phyloP scores from a whole-genome alignment of 2,888 invertebrate species.

The Metopia argyrocephala region DNA sequence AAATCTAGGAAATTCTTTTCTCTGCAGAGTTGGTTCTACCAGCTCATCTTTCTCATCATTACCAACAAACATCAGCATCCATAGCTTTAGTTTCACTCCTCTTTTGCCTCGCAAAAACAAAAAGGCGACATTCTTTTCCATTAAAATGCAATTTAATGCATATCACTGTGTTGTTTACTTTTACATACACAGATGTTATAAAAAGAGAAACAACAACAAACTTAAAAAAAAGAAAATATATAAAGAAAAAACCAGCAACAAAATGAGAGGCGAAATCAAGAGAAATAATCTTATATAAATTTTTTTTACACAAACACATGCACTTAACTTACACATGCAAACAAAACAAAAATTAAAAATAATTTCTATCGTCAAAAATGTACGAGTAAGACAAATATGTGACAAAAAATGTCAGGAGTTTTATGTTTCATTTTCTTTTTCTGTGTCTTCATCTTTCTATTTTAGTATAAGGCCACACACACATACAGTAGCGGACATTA shows the following conservation, averaged over 20 bases:
- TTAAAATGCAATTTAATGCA: slow-evolving; percentile 61
- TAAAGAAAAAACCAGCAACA: no score
- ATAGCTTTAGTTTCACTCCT: not conserved
- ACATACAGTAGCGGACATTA: no score
- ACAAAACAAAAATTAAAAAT: not conserved
- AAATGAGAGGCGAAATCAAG: slow-evolving; percentile 40
- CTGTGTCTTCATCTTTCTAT: not conserved
- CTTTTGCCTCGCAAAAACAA: not conserved
- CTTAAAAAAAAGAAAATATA: slow-evolving; percentile 14
- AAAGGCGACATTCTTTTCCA: slow-evolving; percentile 48
- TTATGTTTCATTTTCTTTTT: not conserved
- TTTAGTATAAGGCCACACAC: slow-evolving; percentile 27
- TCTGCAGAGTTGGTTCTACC: not conserved
- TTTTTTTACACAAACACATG: slow-evolving; percentile 3
- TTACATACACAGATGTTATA: slow-evolving; percentile 26
- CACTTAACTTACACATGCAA: not conserved
- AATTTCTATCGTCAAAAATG: slow-evolving; percentile 36
- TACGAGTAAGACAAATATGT: slow-evolving; percentile 15
- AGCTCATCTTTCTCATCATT: not conserved
- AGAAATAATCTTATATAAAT: slow-evolving; percentile 44
- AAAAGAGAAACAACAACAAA: slow-evolving; percentile 23
- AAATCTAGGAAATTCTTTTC: slow-evolving; percentile 13
- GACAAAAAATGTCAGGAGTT: slow-evolving; percentile 29
- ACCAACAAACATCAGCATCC: not conserved
- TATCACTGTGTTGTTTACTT: slow-evolving; percentile 34